Evolutionary conservation across 1,140 invertebrate genomes (phyloP).

Genomic region (Ceratosolen fusciceps): DNA sequence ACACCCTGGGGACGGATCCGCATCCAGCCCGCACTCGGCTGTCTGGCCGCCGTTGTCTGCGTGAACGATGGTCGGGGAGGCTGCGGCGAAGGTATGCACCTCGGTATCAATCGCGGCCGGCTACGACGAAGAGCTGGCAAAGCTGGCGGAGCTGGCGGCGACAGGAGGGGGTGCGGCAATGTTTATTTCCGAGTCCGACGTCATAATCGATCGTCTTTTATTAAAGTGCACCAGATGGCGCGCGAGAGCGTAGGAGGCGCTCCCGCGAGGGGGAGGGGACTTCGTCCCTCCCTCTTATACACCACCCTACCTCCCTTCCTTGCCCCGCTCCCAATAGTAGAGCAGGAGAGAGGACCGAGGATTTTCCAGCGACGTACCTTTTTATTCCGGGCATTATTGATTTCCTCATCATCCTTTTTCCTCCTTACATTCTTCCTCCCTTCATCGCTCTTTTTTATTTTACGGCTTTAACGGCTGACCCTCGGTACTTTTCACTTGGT

Average conservation of each 20-base stretch:
- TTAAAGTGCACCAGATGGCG: conserved; percentile 72
- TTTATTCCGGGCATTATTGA: conserved; percentile 11
- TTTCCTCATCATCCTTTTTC: conserved; percentile 29
- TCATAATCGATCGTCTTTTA: conserved; percentile 74
- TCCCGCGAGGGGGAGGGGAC: background rate
- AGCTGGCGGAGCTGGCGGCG: background rate
- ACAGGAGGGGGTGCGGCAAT: conserved; percentile 10
- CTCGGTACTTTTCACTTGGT: background rate
- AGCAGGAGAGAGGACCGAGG: conserved; percentile 3
- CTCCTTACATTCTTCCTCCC: background rate
- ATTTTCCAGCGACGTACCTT: conserved; percentile 45
- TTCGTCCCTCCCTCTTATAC: background rate
- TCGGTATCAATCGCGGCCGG: no score
- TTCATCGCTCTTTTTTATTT: background rate
- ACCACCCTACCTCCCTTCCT: background rate
- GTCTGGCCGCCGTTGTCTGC: no score
- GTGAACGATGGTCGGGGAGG: no score
- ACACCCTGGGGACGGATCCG: no score
- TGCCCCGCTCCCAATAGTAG: background rate
- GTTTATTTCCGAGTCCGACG: conserved; percentile 64
- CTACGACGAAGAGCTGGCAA: no score
- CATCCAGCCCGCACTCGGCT: no score
- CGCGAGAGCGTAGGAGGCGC: conserved; percentile 16
- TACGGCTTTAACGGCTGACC: background rate
- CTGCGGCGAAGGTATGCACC: no score